Base-by-base conservation (phyloP, 2,113 vertebrate species). In the Brachypteracias leptosomus region DNA sequence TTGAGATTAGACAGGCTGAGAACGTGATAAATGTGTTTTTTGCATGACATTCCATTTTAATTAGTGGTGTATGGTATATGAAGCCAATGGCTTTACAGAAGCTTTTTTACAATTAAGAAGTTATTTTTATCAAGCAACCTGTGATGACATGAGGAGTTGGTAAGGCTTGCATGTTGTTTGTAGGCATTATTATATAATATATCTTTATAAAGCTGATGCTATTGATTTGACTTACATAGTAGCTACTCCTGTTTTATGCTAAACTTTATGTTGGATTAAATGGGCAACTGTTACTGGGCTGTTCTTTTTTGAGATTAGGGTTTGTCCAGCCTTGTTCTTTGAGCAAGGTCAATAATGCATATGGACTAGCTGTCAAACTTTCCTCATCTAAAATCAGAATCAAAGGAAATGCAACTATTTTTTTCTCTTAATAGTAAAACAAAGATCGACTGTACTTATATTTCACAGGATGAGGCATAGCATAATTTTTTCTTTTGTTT, bases 211-310 rank as follows among this genome's bases (percentile, higher is more conserved):
- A 93, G 22, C 25, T 71, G 57, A 10, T 66, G 16, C 22, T 68
- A 15, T 16, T 3, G 1, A 31, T 76, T 74, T 58, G 15, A 28
- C 10, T 31, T 38, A 2, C 0, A 1, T 18, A 38, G 28, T 22
- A 78, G 33, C 49, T 73, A 7, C 33, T 79, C 10, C 40, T 72
- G 29, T 49, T 90, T 72, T 29, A n/a, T 74, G 28, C 16, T n/a
- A n/a, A 57, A 6, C 17, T 70, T 84, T 77, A 2, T 67, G 12
- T 28, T 74, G 38, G 16, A 67, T 71, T 85, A 42, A 73, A 55
- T 58, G 16, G 10, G 7, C 16, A n/a, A 2, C 70, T 72, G 31
- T 46, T 85, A 47, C n/a, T 54, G 7, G 16, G 25, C 31, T 75
- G 4, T 22, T 75, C 33, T 68, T 72, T 67, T 29, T 67, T 31